phyloP scores from a whole-genome alignment of 1,140 invertebrate genomes.

The Diploscapter pachys region DNA sequence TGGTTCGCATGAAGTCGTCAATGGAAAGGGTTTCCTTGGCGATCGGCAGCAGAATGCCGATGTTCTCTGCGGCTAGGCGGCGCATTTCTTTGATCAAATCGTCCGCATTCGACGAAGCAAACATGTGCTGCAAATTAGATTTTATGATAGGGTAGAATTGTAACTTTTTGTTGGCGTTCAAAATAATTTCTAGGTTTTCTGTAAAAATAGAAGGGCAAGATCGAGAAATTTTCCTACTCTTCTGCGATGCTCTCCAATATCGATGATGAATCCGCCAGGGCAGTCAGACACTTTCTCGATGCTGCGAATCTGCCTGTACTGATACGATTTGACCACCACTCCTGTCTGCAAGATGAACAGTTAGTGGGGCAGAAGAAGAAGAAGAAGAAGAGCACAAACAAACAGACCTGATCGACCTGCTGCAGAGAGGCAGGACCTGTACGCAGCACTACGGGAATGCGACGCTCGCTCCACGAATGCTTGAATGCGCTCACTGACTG shows the following conservation, averaged over 20 bases:
- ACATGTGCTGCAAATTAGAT: slow-evolving; percentile 70
- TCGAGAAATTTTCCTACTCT: slow-evolving; percentile 33
- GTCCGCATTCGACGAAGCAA: slow-evolving; percentile 77
- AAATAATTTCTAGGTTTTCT: not conserved
- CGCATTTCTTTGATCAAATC: slow-evolving; percentile 80
- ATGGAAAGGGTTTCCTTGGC: slow-evolving; percentile 76
- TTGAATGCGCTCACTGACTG: slow-evolving; percentile 87
- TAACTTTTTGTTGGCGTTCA: not conserved
- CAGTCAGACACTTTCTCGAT: slow-evolving; percentile 69
- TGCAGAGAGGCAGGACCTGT: slow-evolving; percentile 82
- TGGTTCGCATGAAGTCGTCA: slow-evolving; percentile 77
- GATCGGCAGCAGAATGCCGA: slow-evolving; percentile 79
- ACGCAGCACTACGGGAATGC: slow-evolving; percentile 80
- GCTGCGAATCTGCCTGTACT: slow-evolving; percentile 85
- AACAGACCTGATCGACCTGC: slow-evolving; percentile 72
- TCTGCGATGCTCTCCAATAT: slow-evolving; percentile 53
- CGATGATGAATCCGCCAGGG: slow-evolving; percentile 76
- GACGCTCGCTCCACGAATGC: slow-evolving; percentile 88
- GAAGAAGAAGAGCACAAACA: too few relatives aligned
- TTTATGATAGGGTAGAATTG: not conserved
- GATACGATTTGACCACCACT: slow-evolving; percentile 75
- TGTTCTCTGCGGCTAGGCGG: slow-evolving; percentile 73
- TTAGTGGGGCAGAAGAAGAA: too few relatives aligned
- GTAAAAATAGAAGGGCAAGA: slow-evolving; percentile 6
- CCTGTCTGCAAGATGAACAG: slow-evolving; percentile 10